phyloP scores from a whole-genome alignment of 2,113 vertebrate genomes.

The Cacatua alba region DNA sequence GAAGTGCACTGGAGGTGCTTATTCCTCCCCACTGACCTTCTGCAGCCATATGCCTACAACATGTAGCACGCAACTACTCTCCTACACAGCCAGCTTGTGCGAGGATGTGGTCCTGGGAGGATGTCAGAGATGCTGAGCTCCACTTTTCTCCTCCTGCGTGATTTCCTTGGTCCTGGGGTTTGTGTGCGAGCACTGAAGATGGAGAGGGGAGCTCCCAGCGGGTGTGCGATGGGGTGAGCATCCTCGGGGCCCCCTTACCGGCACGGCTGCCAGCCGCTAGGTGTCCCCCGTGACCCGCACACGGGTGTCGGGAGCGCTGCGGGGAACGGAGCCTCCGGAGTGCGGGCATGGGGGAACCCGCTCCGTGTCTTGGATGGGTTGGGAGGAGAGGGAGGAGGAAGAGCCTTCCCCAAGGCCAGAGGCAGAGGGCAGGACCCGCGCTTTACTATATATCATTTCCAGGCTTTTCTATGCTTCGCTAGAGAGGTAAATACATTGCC shows the following conservation, averaged over 20 bases:
- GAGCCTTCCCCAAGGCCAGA: not conserved
- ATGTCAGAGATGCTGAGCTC: not conserved
- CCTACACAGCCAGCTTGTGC: not conserved
- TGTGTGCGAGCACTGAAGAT: accelerated
- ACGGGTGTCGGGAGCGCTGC: not conserved
- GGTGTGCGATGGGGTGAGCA: not conserved
- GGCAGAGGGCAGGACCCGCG: not conserved
- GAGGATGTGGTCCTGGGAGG: not conserved
- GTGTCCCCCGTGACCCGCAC: constrained; percentile 32
- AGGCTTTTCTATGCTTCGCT: not conserved
- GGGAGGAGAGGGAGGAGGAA: not conserved
- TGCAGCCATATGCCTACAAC: accelerated
- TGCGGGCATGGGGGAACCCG: not conserved
- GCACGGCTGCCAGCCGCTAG: not conserved
- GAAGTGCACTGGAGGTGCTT: too few species aligned
- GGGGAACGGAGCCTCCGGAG: not conserved
- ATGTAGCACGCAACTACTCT: accelerated
- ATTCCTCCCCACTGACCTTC: not conserved
- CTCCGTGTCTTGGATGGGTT: not conserved
- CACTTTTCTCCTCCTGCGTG: not conserved
- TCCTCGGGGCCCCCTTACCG: not conserved
- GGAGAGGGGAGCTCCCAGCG: not conserved
- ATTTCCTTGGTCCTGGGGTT: not conserved
- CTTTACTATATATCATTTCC: accelerated
- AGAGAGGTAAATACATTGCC: not conserved